These are phyloP conservation scores for Ariolimax columbianus DNA, from an alignment of 2,888 invertebrate species.

Conservation along the genomic window DNA sequence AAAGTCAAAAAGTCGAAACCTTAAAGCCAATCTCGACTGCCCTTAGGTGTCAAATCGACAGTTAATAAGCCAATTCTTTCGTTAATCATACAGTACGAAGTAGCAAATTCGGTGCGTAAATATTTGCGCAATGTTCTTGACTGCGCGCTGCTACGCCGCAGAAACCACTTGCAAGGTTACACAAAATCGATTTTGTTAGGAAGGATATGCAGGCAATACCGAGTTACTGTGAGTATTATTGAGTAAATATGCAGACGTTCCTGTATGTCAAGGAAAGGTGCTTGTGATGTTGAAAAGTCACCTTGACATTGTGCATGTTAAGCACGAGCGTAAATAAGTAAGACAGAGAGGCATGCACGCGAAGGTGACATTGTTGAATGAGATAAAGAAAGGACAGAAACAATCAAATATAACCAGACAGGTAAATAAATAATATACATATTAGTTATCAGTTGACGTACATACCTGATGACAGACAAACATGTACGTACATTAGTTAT, in stretches of 20 bases:
- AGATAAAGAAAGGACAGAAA: too few relatives aligned
- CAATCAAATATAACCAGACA: too few relatives aligned
- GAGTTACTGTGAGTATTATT: neutral
- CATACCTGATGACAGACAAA: too few relatives aligned
- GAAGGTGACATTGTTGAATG: too few relatives aligned
- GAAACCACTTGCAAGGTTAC: constrained; percentile 22
- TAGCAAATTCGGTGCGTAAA: constrained; percentile 8
- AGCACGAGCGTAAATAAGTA: too few relatives aligned
- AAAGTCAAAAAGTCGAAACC: neutral
- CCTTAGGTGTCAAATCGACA: constrained; percentile 9
- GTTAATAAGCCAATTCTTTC: constrained; percentile 4
- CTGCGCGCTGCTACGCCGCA: neutral
- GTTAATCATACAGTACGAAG: constrained; percentile 5
- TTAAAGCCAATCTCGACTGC: neutral
- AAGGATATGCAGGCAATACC: neutral
- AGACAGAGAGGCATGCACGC: too few relatives aligned
- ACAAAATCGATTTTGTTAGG: neutral
- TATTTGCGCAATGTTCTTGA: constrained; percentile 35
- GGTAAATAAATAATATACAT: too few relatives aligned
- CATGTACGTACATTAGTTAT: too few relatives aligned
- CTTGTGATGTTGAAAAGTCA: neutral
- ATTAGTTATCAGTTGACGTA: too few relatives aligned
- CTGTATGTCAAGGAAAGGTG: neutral
- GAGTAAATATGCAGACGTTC: neutral
- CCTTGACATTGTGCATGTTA: neutral